phyloP scores from a whole-genome alignment of 2,888 invertebrate species.

The Drosophila tripunctata region DNA sequence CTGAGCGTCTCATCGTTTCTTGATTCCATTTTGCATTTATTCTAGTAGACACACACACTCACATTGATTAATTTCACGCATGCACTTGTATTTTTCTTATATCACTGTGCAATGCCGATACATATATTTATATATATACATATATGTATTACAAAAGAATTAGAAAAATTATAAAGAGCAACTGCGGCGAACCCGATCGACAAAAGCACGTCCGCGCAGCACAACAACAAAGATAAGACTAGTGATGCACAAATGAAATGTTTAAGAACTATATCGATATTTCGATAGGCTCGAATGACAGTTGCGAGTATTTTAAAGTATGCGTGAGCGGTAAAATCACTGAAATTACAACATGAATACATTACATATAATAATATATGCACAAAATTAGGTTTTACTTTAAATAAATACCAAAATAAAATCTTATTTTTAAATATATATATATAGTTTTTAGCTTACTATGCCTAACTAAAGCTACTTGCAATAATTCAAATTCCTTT shows the following conservation, averaged over 20 bases:
- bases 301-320: not conserved
- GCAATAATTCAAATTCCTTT: not conserved
- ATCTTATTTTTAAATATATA: too few relatives aligned
- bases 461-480: not conserved
- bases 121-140: constrained; percentile 34
- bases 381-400: too few relatives aligned
- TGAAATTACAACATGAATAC: not conserved
- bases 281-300: not conserved
- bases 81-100: constrained; percentile 59
- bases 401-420: too few relatives aligned
- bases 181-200: constrained; percentile 38
- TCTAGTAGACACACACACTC: constrained; percentile 40
- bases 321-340: constrained; percentile 11
- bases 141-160: constrained; percentile 62
- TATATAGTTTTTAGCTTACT: too few relatives aligned
- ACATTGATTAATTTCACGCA: constrained; percentile 41
- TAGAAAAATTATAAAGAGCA: constrained; percentile 48
- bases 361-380: not conserved
- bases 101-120: constrained; percentile 60
- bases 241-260: constrained; percentile 29
- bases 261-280: constrained; percentile 23
- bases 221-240: constrained; percentile 66
- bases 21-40: constrained; percentile 64
- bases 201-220: constrained; percentile 39
- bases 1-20: constrained; percentile 43